Base-by-base conservation (phyloP, 2,113 vertebrate species). In the Istiophorus platypterus region DNA sequence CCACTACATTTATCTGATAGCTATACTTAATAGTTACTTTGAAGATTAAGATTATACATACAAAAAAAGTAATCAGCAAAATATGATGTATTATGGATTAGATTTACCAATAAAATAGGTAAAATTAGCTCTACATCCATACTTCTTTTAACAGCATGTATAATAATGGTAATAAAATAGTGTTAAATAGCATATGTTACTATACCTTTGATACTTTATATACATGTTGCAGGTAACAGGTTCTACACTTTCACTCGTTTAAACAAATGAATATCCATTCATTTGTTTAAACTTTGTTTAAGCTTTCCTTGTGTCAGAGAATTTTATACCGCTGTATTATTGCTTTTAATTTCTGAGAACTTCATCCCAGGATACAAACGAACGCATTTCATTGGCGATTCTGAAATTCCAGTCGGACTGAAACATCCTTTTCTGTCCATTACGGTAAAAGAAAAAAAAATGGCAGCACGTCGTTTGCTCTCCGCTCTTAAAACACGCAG, bases 361-460 rank as follows among this genome's bases (percentile, higher is more conserved):
- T 22, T 22, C 31, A 41, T 18, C 3, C n/a, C 18, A 6, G 11
- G 26, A 27, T 20, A 24, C 7, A 27, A 54, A 41, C 52, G n/a
- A 68, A 51, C 10, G 15, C 20, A 29, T 59, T 61, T 22, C 4
- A 22, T 11, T 56, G 8, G 12, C 58, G 63, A 76, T 41, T n/a
- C 31, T 76, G n/a, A 77, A 81, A 58, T 82, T 85, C 2, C 7
- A 70, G 62, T 63, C 56, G 41, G n/a, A 64, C 51, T 18, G 80
- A 69, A 37, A n/a, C 59, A 15, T 39, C 64, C 4, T 90, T 22
- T 47, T 95, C 74, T 54, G 74, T 78, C 64, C 68, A 91, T 95
- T 96, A 95, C 94, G 94, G 95, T 95, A 34, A 96, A n/a, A n/a
- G n/a, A n/a, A n/a, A n/a, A n/a, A n/a, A 92, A 94, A 54, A 87